Conservation (phyloP, 2,888 invertebrate genomes). For the Proisotoma minuta region DNA sequence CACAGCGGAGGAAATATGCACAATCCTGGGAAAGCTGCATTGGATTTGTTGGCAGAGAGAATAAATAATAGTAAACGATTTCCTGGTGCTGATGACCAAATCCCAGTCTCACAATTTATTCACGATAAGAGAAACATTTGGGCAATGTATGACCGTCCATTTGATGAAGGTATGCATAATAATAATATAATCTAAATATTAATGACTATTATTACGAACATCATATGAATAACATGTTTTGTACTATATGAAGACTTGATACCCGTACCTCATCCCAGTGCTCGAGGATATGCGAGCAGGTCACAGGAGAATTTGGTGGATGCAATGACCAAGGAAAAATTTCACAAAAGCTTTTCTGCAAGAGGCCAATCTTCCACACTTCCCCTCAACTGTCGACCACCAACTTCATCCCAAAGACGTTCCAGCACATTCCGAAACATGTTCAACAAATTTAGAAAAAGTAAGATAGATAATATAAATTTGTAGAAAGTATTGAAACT, state of each 20-base stretch:
- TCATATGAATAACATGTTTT: too few relatives aligned
- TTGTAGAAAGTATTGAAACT: background rate
- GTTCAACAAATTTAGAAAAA: slow-evolving; percentile 44
- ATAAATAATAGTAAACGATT: slow-evolving; percentile 23
- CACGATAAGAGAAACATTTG: slow-evolving; percentile 40
- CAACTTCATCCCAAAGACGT: slow-evolving; percentile 32
- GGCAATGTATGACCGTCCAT: slow-evolving; percentile 40
- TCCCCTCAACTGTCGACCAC: slow-evolving; percentile 43
- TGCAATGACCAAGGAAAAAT: slow-evolving; percentile 39
- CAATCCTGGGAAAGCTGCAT: slow-evolving; percentile 21
- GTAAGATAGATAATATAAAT: slow-evolving; percentile 25
- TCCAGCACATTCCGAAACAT: slow-evolving; percentile 44
- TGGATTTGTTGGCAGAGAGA: slow-evolving; percentile 28
- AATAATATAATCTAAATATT: too few relatives aligned
- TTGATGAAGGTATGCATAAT: slow-evolving; percentile 38
- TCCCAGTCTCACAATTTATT: slow-evolving; percentile 34
- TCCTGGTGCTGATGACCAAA: slow-evolving; percentile 24
- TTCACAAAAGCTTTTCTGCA: slow-evolving; percentile 36
- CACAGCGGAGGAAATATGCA: slow-evolving; percentile 3
- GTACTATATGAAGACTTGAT: slow-evolving; percentile 28
- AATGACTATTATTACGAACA: too few relatives aligned
- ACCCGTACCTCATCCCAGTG: slow-evolving; percentile 11
- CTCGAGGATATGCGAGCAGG: slow-evolving; percentile 35
- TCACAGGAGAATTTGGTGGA: slow-evolving; percentile 45
- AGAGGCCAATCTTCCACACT: slow-evolving; percentile 43